phyloP scores from a whole-genome alignment of 2,113 vertebrate genomes.

The Epinephelus moara region DNA sequence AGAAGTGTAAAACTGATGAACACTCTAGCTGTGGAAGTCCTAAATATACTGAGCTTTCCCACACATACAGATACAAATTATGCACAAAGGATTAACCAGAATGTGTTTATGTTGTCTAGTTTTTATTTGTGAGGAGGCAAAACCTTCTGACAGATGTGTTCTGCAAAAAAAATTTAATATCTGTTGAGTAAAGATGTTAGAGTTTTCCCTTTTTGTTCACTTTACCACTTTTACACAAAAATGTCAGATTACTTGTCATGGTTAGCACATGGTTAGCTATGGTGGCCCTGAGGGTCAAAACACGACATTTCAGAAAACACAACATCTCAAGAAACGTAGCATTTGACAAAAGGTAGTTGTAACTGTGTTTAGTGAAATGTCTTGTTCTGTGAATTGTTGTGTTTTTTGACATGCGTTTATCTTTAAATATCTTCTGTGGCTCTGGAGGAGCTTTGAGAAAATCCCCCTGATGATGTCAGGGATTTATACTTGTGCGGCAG shows the following conservation, averaged over 20 bases:
- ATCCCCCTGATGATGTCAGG: too few relatives aligned
- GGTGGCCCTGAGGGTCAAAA: too few relatives aligned
- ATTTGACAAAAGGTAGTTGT: too few relatives aligned
- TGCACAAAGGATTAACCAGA: neutral
- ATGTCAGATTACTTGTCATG: neutral
- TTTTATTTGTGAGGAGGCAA: neutral
- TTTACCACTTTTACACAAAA: neutral
- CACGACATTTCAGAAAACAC: too few relatives aligned
- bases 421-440: too few relatives aligned
- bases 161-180: neutral
- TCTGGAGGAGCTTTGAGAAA: too few relatives aligned
- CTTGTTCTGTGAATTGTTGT: too few relatives aligned
- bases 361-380: too few relatives aligned
- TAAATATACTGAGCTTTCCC: neutral
- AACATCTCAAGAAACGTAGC: too few relatives aligned
- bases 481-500: too few relatives aligned
- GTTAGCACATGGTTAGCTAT: neutral
- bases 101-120: neutral
- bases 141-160: neutral
- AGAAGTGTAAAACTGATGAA: slow-evolving; percentile 11
- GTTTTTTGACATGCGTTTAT: too few relatives aligned
- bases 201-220: neutral
- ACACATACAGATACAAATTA: neutral
- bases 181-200: neutral
- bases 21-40: too few relatives aligned